phyloP scores from a whole-genome alignment of 2,888 invertebrate species.

The Erannis defoliaria region DNA sequence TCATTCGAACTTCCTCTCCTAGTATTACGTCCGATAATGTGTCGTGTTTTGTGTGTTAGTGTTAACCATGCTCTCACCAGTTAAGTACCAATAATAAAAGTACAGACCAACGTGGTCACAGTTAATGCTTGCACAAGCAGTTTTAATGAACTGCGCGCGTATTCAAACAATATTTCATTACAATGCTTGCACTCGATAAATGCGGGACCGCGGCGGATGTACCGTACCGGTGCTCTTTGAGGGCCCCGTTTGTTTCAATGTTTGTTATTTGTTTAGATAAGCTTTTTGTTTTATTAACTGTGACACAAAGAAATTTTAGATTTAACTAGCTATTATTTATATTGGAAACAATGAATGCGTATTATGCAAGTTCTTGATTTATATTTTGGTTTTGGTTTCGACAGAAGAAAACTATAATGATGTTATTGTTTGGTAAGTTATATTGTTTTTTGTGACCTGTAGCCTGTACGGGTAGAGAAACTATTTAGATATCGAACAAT shows the following conservation, averaged over 20 bases:
- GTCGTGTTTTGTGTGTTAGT: too few species aligned
- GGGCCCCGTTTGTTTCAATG: not conserved
- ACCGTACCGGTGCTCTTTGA: not conserved
- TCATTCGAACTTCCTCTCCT: too few species aligned
- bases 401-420: too few species aligned
- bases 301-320: not conserved
- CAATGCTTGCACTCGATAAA: conserved; percentile 12
- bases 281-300: not conserved
- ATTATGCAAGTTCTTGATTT: too few species aligned
- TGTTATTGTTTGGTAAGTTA: too few species aligned
- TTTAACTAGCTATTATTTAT: too few species aligned
- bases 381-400: too few species aligned
- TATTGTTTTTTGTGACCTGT: too few species aligned
- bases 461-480: too few species aligned
- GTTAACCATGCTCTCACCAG: not conserved
- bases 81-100: not conserved
- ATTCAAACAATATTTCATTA: conserved; percentile 23
- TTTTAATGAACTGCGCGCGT: conserved; percentile 35
- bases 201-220: conserved; percentile 5
- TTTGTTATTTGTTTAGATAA: not conserved
- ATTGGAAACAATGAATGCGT: too few species aligned
- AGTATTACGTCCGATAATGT: too few species aligned
- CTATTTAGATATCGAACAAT: too few species aligned
- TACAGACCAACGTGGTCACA: conserved; percentile 18
- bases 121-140: conserved; percentile 32